These are phyloP conservation scores for Zaprionus camerounensis DNA, from an alignment of 1,140 invertebrate species.

Conservation along the genomic window DNA sequence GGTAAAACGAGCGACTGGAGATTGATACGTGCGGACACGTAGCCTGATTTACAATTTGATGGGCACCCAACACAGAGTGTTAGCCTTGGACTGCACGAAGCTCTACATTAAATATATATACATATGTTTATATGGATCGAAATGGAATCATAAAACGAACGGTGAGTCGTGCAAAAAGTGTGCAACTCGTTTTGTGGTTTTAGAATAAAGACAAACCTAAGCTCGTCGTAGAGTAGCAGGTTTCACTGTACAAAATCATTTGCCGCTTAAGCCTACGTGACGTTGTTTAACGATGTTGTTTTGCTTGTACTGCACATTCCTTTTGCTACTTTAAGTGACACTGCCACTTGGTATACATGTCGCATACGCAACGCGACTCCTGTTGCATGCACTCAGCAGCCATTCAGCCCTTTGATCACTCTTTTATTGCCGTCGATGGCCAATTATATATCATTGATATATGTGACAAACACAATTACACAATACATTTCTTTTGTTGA, in stretches of 20 bases:
- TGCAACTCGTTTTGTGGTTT: background rate
- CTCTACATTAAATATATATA: background rate
- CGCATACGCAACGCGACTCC: constrained; percentile 51
- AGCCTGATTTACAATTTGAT: constrained; percentile 59
- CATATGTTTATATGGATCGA: constrained; percentile 1
- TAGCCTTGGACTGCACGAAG: constrained; percentile 21
- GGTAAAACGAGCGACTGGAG: constrained; percentile 49
- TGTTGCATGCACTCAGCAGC: constrained; percentile 5
- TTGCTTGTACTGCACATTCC: constrained; percentile 12
- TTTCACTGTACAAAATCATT: constrained; percentile 38
- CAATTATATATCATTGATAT: constrained; percentile 56
- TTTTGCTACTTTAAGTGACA: constrained; percentile 1
- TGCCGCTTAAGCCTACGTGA: constrained; percentile 48
- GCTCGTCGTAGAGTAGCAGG: background rate
- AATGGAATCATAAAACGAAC: background rate
- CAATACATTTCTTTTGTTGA: constrained; percentile 7
- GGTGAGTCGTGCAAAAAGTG: background rate
- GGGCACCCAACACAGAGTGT: constrained; percentile 35
- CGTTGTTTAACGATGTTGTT: constrained; percentile 25
- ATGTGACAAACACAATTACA: constrained; percentile 20
- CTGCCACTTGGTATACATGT: constrained; percentile 42
- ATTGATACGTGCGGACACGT: constrained; percentile 57
- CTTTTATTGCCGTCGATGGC: constrained; percentile 43
- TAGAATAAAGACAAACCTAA: background rate
- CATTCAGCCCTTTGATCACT: constrained; percentile 41